Percentiles rank a stretch among this genome's conserved stretches.
Conservation (phyloP, 2,113 vertebrate species). For the Lycaon pictus region DNA sequence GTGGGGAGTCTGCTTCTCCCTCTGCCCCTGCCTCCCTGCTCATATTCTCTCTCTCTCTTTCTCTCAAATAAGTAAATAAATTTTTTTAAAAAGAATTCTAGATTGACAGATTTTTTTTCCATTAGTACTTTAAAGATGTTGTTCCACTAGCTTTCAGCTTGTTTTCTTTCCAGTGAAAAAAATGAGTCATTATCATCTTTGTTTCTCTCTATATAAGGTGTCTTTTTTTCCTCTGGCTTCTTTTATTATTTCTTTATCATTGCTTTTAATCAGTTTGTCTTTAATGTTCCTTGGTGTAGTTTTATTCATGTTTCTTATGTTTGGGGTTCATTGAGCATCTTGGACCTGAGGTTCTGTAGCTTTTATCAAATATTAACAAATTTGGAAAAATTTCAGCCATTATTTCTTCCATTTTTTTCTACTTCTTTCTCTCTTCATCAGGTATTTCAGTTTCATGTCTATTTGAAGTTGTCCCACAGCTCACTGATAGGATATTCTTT, state of each 20-base stretch:
- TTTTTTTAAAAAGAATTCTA: background rate
- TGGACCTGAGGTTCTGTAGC: background rate
- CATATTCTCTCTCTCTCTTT: background rate
- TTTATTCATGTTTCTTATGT: background rate
- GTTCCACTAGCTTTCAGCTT: background rate
- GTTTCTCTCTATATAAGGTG: background rate
- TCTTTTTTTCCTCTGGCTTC: background rate
- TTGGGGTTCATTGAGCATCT: background rate
- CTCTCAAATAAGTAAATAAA: background rate
- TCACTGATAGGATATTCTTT: background rate
- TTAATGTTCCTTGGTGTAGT: background rate
- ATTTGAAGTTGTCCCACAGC: background rate
- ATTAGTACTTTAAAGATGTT: background rate
- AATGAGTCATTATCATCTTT: background rate
- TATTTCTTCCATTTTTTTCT: background rate
- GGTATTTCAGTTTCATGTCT: background rate
- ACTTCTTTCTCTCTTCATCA: background rate
- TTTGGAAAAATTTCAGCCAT: background rate
- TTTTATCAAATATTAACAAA: background rate
- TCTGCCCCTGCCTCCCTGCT: too few relatives aligned
- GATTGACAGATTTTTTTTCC: background rate
- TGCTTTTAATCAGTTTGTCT: background rate
- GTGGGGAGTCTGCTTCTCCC: too few relatives aligned
- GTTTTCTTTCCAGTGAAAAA: background rate
- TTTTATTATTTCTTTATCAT: background rate